Evolutionary conservation across 2,888 invertebrate species (phyloP), one percentile per base, ranked within the genome.

Genomic region (Exephanes ischioxanthus): DNA sequence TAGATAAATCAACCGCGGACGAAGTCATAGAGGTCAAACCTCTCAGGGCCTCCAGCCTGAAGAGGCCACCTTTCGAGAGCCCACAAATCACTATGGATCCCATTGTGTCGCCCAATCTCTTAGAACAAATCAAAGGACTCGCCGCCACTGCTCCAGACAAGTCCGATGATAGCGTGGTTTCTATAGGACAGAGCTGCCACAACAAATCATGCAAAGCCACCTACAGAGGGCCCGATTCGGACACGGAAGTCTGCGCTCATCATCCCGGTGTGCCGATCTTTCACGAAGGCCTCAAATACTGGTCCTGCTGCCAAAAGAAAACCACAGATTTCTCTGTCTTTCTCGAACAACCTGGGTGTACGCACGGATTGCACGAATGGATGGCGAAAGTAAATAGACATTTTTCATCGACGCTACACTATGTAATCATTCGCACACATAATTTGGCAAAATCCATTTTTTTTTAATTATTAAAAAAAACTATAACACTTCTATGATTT

Each of bases 231-330:
- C 95, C 96, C 1, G 93, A 96, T 71, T 95, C 96, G 16, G 95
- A 97, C 89, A 92, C 95, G 3, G 95, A 95, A 22, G 93, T 95
- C 72, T 99, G 99, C 92, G 95, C 95, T 68, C 95, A 97, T 94
- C 99, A 99, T 94, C 97, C 98, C 0, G 99, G 99, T 0, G 95
- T 95, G 55, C 98, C 99, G 0, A 96, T 99, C 72, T 99, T 99
- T 94, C 99, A 99, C 91, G 99, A 99, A 95, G 99, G 99, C 0
- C 95, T 99, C 93, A 99, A 99, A 93, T 99, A 96, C 94, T 99
- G 99, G 99, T 97, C 98, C 0, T 99, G 99, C 93, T 99, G 99
- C 92, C 96, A 97, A 90, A 97, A 97, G 91, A 94, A 89, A 83
- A 99, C 99, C 0, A 97, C 98, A 0, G 99, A 99, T 93, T 99